These are phyloP conservation scores for Onchidella celtica DNA, from an alignment of 2,888 invertebrate genomes.

Conservation along the genomic window DNA sequence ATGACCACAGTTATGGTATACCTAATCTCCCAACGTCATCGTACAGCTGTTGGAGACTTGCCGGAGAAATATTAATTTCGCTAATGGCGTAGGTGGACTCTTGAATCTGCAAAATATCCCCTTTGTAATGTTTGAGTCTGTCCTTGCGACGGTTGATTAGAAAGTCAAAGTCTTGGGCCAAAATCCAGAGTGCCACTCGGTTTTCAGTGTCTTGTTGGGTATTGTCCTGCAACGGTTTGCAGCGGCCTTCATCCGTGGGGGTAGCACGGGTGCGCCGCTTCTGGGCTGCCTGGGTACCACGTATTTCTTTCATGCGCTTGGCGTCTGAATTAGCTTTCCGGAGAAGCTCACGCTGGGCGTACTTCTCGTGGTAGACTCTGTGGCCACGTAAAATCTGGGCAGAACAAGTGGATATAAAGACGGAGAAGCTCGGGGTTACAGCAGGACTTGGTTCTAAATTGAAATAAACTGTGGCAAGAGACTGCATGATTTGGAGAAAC, in stretches of 20 bases:
- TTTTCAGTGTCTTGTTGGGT: slow-evolving; percentile 13
- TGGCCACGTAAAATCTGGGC: slow-evolving; percentile 18
- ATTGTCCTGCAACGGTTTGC: slow-evolving; percentile 27
- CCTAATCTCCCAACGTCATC: slow-evolving; percentile 24
- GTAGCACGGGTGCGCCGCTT: too few species aligned
- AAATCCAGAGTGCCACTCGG: slow-evolving; percentile 27
- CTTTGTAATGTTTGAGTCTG: background rate
- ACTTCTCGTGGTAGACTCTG: slow-evolving; percentile 28
- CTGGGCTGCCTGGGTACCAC: background rate
- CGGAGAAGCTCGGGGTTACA: too few species aligned
- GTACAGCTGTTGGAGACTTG: slow-evolving; percentile 24
- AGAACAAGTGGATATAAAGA: too few species aligned
- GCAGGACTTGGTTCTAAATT: background rate
- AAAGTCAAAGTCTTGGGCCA: slow-evolving; percentile 23
- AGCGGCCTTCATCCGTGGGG: background rate
- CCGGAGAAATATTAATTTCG: background rate
- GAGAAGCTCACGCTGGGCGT: background rate
- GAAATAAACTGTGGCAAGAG: too few species aligned
- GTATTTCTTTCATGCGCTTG: background rate
- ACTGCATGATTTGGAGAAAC: too few species aligned
- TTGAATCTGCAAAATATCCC: slow-evolving; percentile 17
- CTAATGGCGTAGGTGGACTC: slow-evolving; percentile 17
- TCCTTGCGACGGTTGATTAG: slow-evolving; percentile 25
- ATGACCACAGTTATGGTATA: slow-evolving; percentile 23
- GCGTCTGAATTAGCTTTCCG: background rate